Conservation (phyloP, 1,140 invertebrate genomes). For the Yoshiicerus persimilis region DNA sequence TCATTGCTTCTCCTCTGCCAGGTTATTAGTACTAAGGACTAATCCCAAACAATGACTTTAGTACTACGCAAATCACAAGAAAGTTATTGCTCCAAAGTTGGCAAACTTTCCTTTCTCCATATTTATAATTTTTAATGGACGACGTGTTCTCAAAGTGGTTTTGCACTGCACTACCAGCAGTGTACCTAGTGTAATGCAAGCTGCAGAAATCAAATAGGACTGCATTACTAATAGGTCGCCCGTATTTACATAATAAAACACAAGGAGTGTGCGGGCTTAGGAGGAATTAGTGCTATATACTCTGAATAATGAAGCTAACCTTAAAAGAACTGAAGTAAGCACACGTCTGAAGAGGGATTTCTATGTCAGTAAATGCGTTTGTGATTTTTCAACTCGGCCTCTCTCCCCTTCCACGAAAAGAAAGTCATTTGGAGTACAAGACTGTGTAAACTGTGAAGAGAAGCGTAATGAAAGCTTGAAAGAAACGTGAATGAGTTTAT, state of each 20-base stretch:
- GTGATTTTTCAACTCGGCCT: neutral
- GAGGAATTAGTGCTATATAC: too few species aligned
- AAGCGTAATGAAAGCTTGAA: neutral
- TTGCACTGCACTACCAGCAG: neutral
- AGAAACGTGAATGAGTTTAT: conserved; percentile 17
- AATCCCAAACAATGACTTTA: neutral
- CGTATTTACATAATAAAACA: neutral
- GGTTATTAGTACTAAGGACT: neutral
- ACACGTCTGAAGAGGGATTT: neutral
- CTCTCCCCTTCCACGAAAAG: neutral
- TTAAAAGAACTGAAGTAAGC: neutral
- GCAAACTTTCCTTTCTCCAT: neutral
- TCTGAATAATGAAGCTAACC: too few species aligned
- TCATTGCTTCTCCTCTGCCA: neutral
- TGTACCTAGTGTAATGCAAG: neutral
- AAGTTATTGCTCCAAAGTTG: neutral
- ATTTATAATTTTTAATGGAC: neutral
- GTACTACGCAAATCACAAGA: neutral
- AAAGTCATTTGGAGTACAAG: neutral
- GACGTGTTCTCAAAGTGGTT: neutral
- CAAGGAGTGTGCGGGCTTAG: too few species aligned
- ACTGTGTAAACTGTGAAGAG: neutral
- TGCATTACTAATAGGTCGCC: neutral
- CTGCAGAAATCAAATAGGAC: neutral
- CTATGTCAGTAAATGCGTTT: neutral